Base-by-base conservation (phyloP, 2,797 vertebrate genomes). In the Mormyrops boulengeri region DNA sequence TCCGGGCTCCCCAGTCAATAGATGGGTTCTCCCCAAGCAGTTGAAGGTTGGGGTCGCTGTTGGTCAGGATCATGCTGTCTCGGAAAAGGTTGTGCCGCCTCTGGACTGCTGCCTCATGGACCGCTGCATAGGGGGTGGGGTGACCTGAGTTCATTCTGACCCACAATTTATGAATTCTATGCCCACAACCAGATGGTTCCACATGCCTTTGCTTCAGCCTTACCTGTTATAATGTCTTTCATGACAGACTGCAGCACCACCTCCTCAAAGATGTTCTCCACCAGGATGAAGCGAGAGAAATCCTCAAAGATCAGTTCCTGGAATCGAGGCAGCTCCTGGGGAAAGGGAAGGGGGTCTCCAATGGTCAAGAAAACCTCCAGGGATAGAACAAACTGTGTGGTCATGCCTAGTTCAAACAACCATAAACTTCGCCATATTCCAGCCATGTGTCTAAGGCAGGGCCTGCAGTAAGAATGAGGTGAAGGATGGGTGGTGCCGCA, bases 161-260 rank as follows among this genome's bases (percentile, higher is more conserved):
- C 86, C 11, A 30, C 50, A 85, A 52, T 50, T n/a, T 52, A 30
- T 52, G 11, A 22, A 26, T 26, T 26, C 47, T 30, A 52, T 52
- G 82, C 14, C 14, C 2, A 41, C 30, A 38, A 19, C 69, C 0
- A 0, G 34, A 19, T 38, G 30, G 34, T 77, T 77, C 34, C 77
- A 82, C 41, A 47, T n/a, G 19, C 77, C 41, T n/a, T 47, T 14
- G 9, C 53, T 26, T 41, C 3, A 7, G 8, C 1, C 97, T 93
- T 91, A 99, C 99, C 98, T 96, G 98, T 97, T 96, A 98, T 96
- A 90, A 99, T 99, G 92, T 99, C 98, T 92, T 98, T 99, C 94
- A 96, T 96, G 90, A 99, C 97, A 0, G 98, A 98, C 93, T 99
- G 99, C 11, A 99, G 94, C 89, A 99, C 97, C 17, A 98, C 97